These are phyloP conservation scores for Sminthurides aquaticus DNA, from an alignment of 2,888 invertebrate genomes.

Conservation along the genomic window DNA sequence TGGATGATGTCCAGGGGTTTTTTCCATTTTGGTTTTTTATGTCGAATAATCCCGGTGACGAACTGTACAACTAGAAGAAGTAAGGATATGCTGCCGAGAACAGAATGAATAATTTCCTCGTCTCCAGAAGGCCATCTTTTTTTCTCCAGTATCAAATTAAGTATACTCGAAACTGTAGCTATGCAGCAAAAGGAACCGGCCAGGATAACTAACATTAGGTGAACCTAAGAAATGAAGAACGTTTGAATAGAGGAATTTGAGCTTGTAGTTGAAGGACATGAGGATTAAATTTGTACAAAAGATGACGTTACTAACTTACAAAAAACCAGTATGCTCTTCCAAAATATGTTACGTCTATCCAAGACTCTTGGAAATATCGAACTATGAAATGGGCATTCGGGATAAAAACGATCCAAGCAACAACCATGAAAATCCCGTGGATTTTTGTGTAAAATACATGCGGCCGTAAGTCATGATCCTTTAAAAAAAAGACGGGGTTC, in stretches of 20 bases:
- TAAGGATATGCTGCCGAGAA: background rate
- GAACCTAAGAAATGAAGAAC: too few species aligned
- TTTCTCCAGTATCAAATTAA: background rate
- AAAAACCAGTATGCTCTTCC: background rate
- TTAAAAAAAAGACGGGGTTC: background rate
- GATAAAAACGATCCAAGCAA: slow-evolving; percentile 8
- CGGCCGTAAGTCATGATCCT: background rate
- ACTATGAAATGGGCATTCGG: slow-evolving; percentile 3
- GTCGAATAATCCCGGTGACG: background rate
- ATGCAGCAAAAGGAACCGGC: background rate
- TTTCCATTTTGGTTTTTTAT: background rate
- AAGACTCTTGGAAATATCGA: slow-evolving; percentile 11
- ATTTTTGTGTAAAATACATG: slow-evolving; percentile 3
- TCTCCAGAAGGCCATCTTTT: background rate
- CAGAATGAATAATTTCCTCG: background rate
- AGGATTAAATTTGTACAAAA: too few species aligned
- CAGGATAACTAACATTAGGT: background rate
- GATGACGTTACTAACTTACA: too few species aligned
- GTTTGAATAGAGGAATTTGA: too few species aligned
- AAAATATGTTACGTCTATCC: slow-evolving; percentile 2
- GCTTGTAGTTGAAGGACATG: too few species aligned
- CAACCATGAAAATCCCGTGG: slow-evolving; percentile 9
- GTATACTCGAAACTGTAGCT: background rate
- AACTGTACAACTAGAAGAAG: background rate
- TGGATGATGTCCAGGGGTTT: background rate